Conservation (phyloP, 2,888 invertebrate genomes). For the Artemia sinica region DNA sequence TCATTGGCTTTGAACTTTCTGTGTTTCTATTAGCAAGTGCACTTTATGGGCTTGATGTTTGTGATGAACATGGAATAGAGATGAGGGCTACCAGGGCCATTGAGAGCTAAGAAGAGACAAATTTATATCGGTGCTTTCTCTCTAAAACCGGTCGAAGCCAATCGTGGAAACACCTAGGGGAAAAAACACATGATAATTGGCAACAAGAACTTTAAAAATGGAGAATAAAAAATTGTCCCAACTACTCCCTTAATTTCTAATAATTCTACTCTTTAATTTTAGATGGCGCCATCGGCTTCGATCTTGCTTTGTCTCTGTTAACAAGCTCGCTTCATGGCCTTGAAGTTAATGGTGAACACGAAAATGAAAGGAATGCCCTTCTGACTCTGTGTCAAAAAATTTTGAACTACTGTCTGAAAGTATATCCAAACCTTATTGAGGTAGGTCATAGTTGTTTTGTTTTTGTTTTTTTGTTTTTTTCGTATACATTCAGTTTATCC, state of each 20-base stretch:
- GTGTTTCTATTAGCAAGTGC: background rate
- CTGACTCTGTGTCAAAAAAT: background rate
- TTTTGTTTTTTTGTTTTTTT: too few relatives aligned
- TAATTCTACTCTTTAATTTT: background rate
- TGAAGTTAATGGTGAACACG: conserved; percentile 5
- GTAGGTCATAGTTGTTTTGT: background rate
- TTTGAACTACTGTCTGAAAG: background rate
- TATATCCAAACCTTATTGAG: background rate
- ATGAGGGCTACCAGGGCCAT: background rate
- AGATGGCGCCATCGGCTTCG: background rate
- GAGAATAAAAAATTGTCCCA: too few relatives aligned
- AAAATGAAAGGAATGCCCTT: background rate
- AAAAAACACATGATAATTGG: too few relatives aligned
- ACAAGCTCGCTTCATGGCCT: background rate
- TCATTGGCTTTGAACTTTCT: background rate
- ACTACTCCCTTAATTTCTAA: too few relatives aligned
- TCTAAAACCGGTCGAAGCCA: too few relatives aligned
- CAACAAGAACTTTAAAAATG: too few relatives aligned
- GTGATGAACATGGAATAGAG: background rate
- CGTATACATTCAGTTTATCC: too few relatives aligned
- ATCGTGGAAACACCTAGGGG: too few relatives aligned
- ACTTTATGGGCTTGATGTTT: background rate
- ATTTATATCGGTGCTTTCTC: too few relatives aligned
- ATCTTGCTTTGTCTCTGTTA: background rate
- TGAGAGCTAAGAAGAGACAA: too few relatives aligned